These are phyloP conservation scores for Xestoiulus laeticollis DNA, from an alignment of 2,888 invertebrate species.

Conservation along the genomic window DNA sequence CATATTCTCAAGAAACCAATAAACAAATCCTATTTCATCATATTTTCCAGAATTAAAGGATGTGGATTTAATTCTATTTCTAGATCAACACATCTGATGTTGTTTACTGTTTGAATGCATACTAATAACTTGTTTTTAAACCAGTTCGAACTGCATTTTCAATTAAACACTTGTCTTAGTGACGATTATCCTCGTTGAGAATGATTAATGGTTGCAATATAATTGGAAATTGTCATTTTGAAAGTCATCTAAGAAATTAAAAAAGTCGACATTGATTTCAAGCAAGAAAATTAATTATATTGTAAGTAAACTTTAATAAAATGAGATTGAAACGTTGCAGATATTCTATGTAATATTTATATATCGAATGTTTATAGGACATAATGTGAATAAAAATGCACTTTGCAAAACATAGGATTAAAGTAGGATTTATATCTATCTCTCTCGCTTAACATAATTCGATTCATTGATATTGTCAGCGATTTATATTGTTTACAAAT, in stretches of 20 bases:
- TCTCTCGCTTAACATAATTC: background rate
- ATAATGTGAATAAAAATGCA: background rate
- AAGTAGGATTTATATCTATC: background rate
- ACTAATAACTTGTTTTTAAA: background rate
- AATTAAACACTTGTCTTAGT: background rate
- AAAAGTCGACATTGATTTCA: background rate
- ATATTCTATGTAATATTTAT: too few relatives aligned
- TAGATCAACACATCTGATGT: background rate
- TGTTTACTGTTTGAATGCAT: background rate
- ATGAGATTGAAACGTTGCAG: background rate
- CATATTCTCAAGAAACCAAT: too few relatives aligned
- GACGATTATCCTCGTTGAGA: background rate
- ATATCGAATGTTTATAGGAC: too few relatives aligned
- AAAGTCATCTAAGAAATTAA: background rate
- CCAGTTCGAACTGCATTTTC: background rate
- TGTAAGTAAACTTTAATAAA: background rate
- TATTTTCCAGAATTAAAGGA: too few relatives aligned
- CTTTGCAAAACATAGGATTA: background rate
- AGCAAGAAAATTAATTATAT: background rate
- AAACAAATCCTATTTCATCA: too few relatives aligned
- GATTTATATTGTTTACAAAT: background rate
- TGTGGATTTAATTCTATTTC: background rate
- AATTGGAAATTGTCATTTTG: background rate
- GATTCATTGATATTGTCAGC: background rate
- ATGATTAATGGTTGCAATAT: background rate